phyloP scores from a whole-genome alignment of 2,797 vertebrate genomes.

The Trematomus bernacchii region DNA sequence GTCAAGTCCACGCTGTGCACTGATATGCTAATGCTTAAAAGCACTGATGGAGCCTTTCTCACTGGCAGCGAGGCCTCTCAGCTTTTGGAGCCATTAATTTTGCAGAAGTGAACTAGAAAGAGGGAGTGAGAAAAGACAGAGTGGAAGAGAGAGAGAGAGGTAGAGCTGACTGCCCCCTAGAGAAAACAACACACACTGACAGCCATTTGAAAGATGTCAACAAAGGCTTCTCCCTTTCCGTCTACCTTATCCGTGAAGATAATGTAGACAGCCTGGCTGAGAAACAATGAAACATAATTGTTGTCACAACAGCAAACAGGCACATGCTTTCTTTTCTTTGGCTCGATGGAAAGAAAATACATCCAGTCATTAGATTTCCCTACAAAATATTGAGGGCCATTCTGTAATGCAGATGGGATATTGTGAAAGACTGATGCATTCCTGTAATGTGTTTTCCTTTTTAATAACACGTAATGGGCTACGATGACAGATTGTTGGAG shows the following conservation, averaged over 20 bases:
- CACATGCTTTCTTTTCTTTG: neutral
- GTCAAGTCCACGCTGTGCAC: constrained; percentile 39
- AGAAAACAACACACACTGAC: constrained; percentile 69
- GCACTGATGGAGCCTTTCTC: constrained; percentile 64
- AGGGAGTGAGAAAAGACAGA: constrained; percentile 31
- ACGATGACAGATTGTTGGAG: constrained; percentile 50
- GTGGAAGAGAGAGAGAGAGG: constrained; percentile 4
- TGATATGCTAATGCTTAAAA: constrained; percentile 72
- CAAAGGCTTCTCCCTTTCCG: constrained; percentile 62
- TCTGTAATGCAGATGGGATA: constrained; percentile 56
- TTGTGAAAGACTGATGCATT: constrained; percentile 32
- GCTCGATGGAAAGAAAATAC: neutral
- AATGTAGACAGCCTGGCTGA: constrained; percentile 37
- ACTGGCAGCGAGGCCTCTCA: constrained; percentile 64
- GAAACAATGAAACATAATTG: constrained; percentile 51
- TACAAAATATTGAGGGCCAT: constrained; percentile 26
- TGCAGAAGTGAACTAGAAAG: constrained; percentile 70
- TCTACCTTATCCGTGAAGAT: constrained; percentile 55
- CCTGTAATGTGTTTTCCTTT: constrained; percentile 45
- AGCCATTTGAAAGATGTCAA: constrained; percentile 72
- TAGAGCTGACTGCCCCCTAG: constrained; percentile 61
- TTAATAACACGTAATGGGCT: constrained; percentile 56
- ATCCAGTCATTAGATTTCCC: constrained; percentile 35
- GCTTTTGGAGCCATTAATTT: constrained; percentile 74
- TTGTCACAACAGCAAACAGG: constrained; percentile 47